Percentiles rank a stretch among this genome's conserved stretches.
These are phyloP conservation scores for Aplysia californica DNA, from an alignment of 1,140 invertebrate genomes.

Conservation along the genomic window DNA sequence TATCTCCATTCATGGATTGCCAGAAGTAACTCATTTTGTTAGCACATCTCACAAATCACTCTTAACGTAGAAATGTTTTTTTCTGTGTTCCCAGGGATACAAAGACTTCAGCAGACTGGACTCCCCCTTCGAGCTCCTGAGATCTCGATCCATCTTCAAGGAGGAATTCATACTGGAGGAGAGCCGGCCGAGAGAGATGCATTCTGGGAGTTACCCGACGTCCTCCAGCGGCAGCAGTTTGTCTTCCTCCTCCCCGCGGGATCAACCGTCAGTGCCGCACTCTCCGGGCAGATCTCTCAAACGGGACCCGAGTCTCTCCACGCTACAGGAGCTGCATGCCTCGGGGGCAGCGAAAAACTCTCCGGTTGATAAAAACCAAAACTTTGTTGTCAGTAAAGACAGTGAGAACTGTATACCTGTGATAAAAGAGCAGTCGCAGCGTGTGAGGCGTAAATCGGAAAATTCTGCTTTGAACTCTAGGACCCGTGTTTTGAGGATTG, in stretches of 20 bases:
- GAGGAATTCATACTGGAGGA: constrained; percentile 62
- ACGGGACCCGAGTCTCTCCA: not conserved
- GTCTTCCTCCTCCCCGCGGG: constrained; percentile 35
- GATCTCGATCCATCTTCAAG: constrained; percentile 50
- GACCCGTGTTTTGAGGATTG: too few species aligned
- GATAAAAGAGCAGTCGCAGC: not conserved
- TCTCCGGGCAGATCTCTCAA: not conserved
- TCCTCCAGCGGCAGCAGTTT: constrained; percentile 34
- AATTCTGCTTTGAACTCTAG: too few species aligned
- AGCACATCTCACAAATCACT: too few species aligned
- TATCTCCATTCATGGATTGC: too few species aligned
- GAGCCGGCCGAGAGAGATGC: constrained; percentile 52
- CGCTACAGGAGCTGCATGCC: constrained; percentile 16
- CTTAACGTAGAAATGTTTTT: too few species aligned
- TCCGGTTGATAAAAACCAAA: not conserved
- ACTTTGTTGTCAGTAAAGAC: not conserved
- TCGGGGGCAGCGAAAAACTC: not conserved
- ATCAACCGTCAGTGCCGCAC: not conserved
- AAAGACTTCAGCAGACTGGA: too few species aligned
- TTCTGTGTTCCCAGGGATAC: too few species aligned
- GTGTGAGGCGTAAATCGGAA: constrained; percentile 1
- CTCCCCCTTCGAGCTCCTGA: constrained; percentile 39
- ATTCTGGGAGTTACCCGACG: constrained; percentile 39
- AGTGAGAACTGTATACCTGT: not conserved
- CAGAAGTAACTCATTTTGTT: too few species aligned